Base-by-base conservation (phyloP, 2,888 invertebrate genomes). In the Chirona hameri region DNA sequence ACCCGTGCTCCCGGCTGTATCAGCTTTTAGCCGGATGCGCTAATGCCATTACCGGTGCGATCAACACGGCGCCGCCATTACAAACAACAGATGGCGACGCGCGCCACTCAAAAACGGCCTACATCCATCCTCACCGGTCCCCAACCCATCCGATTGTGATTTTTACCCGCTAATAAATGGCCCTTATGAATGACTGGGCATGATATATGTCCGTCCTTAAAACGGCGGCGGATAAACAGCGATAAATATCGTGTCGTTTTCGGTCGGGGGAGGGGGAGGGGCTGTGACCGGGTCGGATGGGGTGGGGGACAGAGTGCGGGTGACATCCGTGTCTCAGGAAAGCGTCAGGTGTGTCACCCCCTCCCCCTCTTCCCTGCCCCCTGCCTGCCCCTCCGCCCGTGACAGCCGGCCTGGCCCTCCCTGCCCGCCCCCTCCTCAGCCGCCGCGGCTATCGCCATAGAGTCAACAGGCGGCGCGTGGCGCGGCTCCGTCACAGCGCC, bases 101-200 rank as follows among this genome's bases (percentile, higher is more conserved):
- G 76, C n/a, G 39, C 39, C 39, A 9, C 39, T 39, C 39, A 76
- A 39, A 76, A 76, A 76, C 39, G 39, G 3, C 21, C 18, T 21
- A 76, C 69, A 76, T 76, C 39, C 21, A 76, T 76, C 76, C 39
- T 39, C 76, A 10, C 31, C 76, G 21, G 76, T 39, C 76, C 15
- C 76, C 76, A 39, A 76, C 21, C 76, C 31, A 76, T 76, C 76
- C 76, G 76, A 76, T 76, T 76, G 76, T 76, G 76, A 76, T 76
- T 76, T 76, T 76, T 76, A 39, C 76, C 76, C 10, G 76, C 76
- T 76, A 76, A 76, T 76, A 76, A 76, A 76, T 76, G 76, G 39
- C 76, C 76, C 76, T 39, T 76, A 76, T 76, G 76, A 76, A 76
- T 76, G 76, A 76, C 76, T 21, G 39, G 39, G 76, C 15, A 76